Percentiles rank a stretch among this genome's conserved stretches.
Conservation (phyloP, 2,888 invertebrate genomes). For the Pristionchus entomophagus region DNA sequence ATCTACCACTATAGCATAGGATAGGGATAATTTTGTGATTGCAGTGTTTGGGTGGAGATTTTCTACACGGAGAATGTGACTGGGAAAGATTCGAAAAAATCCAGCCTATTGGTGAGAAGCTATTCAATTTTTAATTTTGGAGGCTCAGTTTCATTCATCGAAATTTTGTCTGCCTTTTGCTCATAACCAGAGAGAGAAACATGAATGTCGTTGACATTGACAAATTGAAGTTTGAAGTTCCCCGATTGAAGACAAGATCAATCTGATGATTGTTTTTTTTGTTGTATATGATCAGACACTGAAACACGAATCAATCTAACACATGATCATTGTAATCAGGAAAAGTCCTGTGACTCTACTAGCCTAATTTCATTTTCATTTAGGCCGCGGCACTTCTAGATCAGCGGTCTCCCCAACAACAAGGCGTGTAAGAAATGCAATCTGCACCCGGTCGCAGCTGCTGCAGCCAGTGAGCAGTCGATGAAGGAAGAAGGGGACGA, state of each 20-base stretch:
- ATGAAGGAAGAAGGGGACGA: neutral
- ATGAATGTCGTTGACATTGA: too few species aligned
- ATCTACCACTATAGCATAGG: too few species aligned
- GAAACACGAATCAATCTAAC: too few species aligned
- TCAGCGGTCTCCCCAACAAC: slow-evolving; percentile 73
- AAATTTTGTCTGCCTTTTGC: too few species aligned
- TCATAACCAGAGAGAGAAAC: neutral
- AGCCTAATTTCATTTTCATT: neutral
- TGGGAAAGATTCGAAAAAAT: slow-evolving; percentile 63
- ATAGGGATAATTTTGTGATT: too few species aligned
- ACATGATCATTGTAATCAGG: too few species aligned
- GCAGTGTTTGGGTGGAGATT: slow-evolving; percentile 71
- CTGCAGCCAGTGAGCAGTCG: neutral
- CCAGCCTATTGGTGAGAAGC: slow-evolving; percentile 60
- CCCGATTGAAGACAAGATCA: slow-evolving; percentile 65
- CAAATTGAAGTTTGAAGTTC: too few species aligned
- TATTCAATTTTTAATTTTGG: too few species aligned
- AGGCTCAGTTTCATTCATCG: too few species aligned
- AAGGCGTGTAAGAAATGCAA: slow-evolving; percentile 71
- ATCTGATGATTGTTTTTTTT: too few species aligned
- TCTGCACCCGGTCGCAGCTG: slow-evolving; percentile 63
- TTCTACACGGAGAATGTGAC: slow-evolving; percentile 72
- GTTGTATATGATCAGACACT: too few species aligned
- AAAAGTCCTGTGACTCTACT: too few species aligned
- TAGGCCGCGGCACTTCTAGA: slow-evolving; percentile 65